Base-by-base conservation (phyloP, 1,140 invertebrate species). In the Batillaria attramentaria region DNA sequence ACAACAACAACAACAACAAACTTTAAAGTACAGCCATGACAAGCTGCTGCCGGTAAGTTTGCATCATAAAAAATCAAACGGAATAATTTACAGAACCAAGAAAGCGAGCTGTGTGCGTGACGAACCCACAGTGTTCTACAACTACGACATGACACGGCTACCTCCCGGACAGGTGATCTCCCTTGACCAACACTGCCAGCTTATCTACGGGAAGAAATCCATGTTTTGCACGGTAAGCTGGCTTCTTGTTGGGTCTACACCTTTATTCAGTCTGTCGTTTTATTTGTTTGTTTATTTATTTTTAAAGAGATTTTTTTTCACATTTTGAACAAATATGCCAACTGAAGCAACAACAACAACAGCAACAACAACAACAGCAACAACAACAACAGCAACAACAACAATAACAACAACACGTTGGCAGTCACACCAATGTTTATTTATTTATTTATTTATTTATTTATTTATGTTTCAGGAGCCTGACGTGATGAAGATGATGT, bases 131-230 rank as follows among this genome's bases (percentile, higher is more conserved):
- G 69, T 80, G 5, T 79, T 78, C 72, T 82, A 82, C 76, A 70
- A 69, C 10, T 84, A 84, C 46, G 73, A 84, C 46, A 41, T 84
- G 10, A n/a, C 54, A n/a, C 24, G 72, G 37, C 39, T 70, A 16
- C 83, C 83, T 28, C 83, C 83, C 0, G 83, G 83, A 2, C 73
- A 77, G 18, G 41, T 78, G 6, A 82, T 78, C 69, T 68, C 72
- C 20, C 75, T 69, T 42, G 66, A 80, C 43, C 50, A 74, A 39
- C 80, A 82, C 41, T 84, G 83, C 62, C 79, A 80, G 57, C 72
- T 82, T 20, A 80, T 84, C 72, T 84, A 80, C 66, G 83, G 83
- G 18, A 46, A 74, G 5, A 82, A 79, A 75, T 80, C 80, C 10
- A 74, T 43, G 10, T 80, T 79, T 31, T 84, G 83, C 68, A 41